Evolutionary conservation across 2,888 invertebrate species (phyloP), one percentile per base, ranked within the genome.

Genomic region (Lasioglossum zephyrum): DNA sequence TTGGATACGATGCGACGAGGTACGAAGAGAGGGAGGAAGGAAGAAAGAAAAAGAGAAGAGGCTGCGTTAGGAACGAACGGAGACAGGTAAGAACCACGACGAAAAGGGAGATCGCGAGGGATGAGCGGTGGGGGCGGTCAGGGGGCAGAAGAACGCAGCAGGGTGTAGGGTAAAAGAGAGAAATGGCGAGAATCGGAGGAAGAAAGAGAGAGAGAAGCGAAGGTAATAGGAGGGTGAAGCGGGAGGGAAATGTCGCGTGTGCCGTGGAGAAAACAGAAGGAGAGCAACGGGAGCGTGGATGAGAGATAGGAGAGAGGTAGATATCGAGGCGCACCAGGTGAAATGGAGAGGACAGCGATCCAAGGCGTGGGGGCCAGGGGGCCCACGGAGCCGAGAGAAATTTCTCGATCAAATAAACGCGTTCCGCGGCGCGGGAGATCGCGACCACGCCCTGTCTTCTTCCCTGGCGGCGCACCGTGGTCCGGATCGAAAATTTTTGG

Each of bases 401-500:
- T 86, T 90, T 84, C 86, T 91, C 91, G 90, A 90, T 89, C 88
- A 91, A 93, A 93, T 92, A 92, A 92, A 92, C 90, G 90, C 89
- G 92, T 92, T 92, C 88, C 87, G 89, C 92, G 84, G 88, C 87
- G 89, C 89, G 88, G 90, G 87, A 91, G 91, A 92, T 92, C 91
- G 89, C 91, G 91, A 79, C 93, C 93, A 93, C 93, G 93, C 93
- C 93, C 93, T 90, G 79, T 80, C 85, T 82, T 87, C 78, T 78
- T 87, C 79, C 74, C 77, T 77, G 73, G 16, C 31, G 31, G 31
- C 31, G 31, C 31, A 31, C 31, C 0, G 31, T 31, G 31, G 31
- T 31, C 31, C 31, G 31, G 31, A 31, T 31, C 31, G 31, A 31
- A 31, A 31, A 31, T 1, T 31, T 31, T 31, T 31, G 31, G 31